phyloP scores from a whole-genome alignment of 2,113 vertebrate genomes.

The Megaleporinus macrocephalus region DNA sequence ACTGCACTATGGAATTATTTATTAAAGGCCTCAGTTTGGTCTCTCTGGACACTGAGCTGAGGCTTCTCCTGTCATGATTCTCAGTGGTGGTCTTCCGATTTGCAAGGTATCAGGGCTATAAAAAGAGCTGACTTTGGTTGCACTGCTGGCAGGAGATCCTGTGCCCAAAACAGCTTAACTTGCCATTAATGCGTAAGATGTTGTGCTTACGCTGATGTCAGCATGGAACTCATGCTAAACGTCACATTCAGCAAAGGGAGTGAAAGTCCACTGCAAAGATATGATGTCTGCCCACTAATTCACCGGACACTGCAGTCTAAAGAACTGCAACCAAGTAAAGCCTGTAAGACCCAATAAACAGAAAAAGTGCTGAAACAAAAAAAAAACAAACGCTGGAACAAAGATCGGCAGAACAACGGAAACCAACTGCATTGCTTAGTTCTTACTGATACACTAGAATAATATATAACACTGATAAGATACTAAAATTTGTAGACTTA shows the following conservation, averaged over 20 bases:
- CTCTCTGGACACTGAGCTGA: too few relatives aligned
- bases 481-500: neutral
- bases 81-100: neutral
- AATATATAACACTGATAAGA: neutral
- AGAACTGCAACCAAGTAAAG: neutral
- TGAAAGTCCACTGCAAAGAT: neutral
- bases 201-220: neutral
- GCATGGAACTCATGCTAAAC: neutral
- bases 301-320: neutral
- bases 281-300: neutral
- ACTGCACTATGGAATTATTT: too few relatives aligned
- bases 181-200: neutral
- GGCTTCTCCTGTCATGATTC: neutral
- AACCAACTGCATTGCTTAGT: slow-evolving; percentile 1
- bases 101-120: too few relatives aligned
- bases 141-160: neutral
- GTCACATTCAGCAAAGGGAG: neutral
- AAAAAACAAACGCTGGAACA: neutral
- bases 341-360: too few relatives aligned
- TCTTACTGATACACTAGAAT: neutral
- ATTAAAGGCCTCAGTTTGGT: too few relatives aligned
- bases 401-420: too few relatives aligned
- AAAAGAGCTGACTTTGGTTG: neutral
- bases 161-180: neutral
- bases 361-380: neutral